A percentile compares a stretch with the other conserved stretches of the same genome.
phyloP scores from a whole-genome alignment of 2,797 vertebrate genomes.

The Parambassis ranga region DNA sequence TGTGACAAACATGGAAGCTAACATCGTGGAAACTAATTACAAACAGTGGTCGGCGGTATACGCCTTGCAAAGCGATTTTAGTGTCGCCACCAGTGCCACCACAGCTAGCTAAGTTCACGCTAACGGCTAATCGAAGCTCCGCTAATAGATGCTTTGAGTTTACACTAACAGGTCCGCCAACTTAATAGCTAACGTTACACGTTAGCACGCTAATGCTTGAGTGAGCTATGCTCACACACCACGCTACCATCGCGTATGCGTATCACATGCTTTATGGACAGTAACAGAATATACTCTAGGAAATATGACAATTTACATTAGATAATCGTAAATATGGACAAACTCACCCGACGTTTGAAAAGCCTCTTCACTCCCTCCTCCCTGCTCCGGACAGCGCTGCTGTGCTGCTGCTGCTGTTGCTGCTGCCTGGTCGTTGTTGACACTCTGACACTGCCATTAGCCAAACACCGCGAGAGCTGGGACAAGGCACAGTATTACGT shows the following conservation, averaged over 20 bases:
- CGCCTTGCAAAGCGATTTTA: neutral
- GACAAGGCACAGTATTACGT: slow-evolving; percentile 48
- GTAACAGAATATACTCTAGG: fast-evolving
- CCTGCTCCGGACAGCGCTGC: slow-evolving; percentile 62
- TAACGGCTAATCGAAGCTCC: slow-evolving; percentile 44
- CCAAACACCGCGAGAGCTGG: slow-evolving; percentile 73
- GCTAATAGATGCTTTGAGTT: slow-evolving; percentile 40
- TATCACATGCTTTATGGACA: neutral
- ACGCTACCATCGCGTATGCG: neutral
- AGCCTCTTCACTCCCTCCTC: slow-evolving; percentile 67
- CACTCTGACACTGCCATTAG: slow-evolving; percentile 70
- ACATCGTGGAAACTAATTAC: neutral
- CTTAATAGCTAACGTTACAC: slow-evolving; percentile 34
- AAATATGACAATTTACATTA: neutral
- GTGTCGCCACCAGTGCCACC: slow-evolving; percentile 5
- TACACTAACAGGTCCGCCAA: slow-evolving; percentile 47
- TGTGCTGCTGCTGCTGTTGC: slow-evolving; percentile 31
- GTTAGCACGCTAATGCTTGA: slow-evolving; percentile 63
- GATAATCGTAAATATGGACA: slow-evolving; percentile 18
- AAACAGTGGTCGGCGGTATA: neutral
- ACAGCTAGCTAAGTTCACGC: slow-evolving; percentile 41
- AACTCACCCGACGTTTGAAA: slow-evolving; percentile 72
- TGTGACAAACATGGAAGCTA: neutral
- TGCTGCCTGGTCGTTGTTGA: slow-evolving; percentile 70
- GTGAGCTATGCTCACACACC: neutral